Evolutionary conservation across 2,113 vertebrate species (phyloP).

Genomic region (Hiodon tergisus): DNA sequence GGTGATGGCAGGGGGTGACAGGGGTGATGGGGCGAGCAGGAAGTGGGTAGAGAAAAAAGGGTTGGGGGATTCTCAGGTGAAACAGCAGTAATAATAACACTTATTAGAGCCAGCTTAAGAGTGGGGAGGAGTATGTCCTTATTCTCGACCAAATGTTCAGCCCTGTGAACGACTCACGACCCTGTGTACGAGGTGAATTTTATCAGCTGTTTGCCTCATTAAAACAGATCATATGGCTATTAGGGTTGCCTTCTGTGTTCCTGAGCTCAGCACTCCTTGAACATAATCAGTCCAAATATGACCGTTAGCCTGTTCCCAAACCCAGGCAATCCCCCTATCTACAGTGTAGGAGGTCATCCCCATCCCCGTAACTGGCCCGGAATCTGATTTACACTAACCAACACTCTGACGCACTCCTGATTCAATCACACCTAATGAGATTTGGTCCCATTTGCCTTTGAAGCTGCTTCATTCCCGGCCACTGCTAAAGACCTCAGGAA

Average conservation of each 20-base stretch:
- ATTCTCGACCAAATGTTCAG: neutral
- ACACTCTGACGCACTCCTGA: constrained; percentile 13
- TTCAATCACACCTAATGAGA: constrained; percentile 29
- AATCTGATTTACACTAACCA: constrained; percentile 17
- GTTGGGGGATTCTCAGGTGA: constrained; percentile 62
- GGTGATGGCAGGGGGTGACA: constrained; percentile 46
- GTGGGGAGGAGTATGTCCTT: neutral
- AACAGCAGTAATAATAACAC: constrained; percentile 54
- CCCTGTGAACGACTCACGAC: neutral
- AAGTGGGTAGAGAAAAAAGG: constrained; percentile 48
- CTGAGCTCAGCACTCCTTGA: neutral
- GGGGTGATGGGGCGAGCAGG: constrained; percentile 20
- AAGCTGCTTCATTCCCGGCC: constrained; percentile 12
- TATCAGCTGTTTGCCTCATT: neutral
- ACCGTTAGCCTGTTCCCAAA: neutral
- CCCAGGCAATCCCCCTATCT: neutral
- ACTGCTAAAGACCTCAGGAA: neutral
- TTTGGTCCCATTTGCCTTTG: constrained; percentile 16
- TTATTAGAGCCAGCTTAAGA: constrained; percentile 35
- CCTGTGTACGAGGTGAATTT: neutral
- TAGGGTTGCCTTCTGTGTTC: neutral
- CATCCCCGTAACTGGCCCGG: neutral
- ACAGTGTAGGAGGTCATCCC: neutral
- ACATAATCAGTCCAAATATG: neutral
- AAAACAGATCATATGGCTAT: neutral